Base-by-base conservation (phyloP, 2,888 invertebrate species). In the Cancer borealis region DNA sequence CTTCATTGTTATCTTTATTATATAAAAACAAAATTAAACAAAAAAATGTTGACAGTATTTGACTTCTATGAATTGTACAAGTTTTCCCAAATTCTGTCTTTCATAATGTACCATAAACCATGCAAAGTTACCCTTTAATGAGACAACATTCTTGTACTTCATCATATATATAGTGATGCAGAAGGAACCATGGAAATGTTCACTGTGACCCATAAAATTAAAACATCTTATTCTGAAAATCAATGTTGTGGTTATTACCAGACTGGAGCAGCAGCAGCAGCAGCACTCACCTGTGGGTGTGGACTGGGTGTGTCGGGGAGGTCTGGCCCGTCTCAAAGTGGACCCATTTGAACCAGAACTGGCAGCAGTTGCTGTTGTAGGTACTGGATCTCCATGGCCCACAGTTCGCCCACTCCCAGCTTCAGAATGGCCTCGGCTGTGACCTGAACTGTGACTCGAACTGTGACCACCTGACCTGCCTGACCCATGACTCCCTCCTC, bases 311-410 rank as follows among this genome's bases (percentile, higher is more conserved):
- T 93, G 95, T 30, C 92, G 87, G 39, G 94, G 66, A 39, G 94
- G 90, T 79, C 94, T 84, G 39, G 90, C 89, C 87, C 94, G 94
- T 26, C 94, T 92, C 49, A 95, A 88, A 17, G 95, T 95, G 92
- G 95, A 95, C 17, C 95, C 95, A 92, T 95, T 95, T 14, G 95
- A 95, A 47, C 95, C 94, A 66, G 95, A 93, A 66, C 87, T 79
- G 46, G 84, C 92, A 54, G 93, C 10, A 45, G 84, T 60, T 46
- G 91, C 26, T 14, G 87, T 30, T 30, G 66, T 17, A 26, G 94
- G 14, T 14, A 39, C 47, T 60, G 91, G 88, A 54, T 91, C 93
- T 30, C 88, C 92, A 89, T 95, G 93, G 73, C 87, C 45, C 21
- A 89, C 49, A 12, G 66, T 54, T n/a, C 92, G 92, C 45, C 90